A percentile compares a stretch with the other conserved stretches of the same genome.
Conservation (phyloP, 2,113 vertebrate species). For the Thunnus thynnus region DNA sequence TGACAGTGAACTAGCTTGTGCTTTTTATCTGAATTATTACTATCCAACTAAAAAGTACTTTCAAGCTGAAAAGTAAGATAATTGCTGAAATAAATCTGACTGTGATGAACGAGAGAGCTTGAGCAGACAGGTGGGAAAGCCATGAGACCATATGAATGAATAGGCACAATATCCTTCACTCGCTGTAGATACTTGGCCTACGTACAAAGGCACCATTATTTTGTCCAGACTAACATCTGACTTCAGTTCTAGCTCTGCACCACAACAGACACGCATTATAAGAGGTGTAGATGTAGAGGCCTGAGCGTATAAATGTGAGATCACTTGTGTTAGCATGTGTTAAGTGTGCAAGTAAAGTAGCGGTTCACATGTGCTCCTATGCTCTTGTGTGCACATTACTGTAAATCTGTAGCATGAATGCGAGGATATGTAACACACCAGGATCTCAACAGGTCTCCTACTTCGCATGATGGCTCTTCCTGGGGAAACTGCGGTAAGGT, state of each 20-base stretch:
- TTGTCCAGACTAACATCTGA: conserved; percentile 10
- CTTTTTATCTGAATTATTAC: conserved; percentile 34
- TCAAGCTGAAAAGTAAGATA: conserved; percentile 52
- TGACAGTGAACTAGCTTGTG: conserved; percentile 2
- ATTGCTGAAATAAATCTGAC: conserved; percentile 69
- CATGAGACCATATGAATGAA: conserved; percentile 59
- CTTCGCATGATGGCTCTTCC: conserved; percentile 41
- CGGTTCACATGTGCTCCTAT: conserved; percentile 2
- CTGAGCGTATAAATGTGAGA: not conserved
- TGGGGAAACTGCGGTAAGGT: conserved; percentile 70
- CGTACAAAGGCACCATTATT: conserved; percentile 54
- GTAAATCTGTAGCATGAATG: conserved; percentile 34
- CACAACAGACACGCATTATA: not conserved
- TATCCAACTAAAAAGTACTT: conserved; percentile 23
- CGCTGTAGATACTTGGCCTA: conserved; percentile 35
- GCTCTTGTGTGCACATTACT: conserved; percentile 22
- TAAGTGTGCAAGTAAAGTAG: conserved; percentile 21
- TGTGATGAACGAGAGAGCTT: conserved; percentile 61
- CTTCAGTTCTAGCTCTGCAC: conserved; percentile 10
- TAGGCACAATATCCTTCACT: conserved; percentile 33
- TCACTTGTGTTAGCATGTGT: not conserved
- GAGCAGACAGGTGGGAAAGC: conserved; percentile 60
- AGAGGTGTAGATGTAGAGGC: not conserved
- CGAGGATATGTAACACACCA: conserved; percentile 52
- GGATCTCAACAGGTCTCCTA: conserved; percentile 36